Conservation (phyloP, 1,140 invertebrate genomes). For the fruit fly (Drosophila melanogaster) region DNA sequence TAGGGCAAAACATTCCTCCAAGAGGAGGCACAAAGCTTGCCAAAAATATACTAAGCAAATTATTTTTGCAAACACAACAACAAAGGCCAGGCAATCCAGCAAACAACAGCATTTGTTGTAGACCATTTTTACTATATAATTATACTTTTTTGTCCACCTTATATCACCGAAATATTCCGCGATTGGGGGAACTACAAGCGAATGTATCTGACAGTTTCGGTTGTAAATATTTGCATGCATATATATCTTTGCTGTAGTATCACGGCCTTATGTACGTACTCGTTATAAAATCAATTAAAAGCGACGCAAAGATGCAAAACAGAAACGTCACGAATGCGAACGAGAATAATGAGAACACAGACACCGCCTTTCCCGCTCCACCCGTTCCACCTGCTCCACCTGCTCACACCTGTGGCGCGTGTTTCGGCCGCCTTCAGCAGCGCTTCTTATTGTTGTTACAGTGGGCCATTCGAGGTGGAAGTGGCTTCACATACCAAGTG, state of each 20-base stretch:
- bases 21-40: conserved; percentile 22
- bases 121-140: conserved; percentile 25
- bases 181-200: conserved; percentile 5
- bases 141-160: conserved; percentile 6
- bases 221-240: conserved; percentile 14
- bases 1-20: conserved; percentile 23
- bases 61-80: conserved; percentile 39
- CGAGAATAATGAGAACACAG: conserved; percentile 52
- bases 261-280: conserved; percentile 24
- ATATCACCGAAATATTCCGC: conserved; percentile 1
- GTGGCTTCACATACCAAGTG: conserved; percentile 30
- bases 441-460: conserved; percentile 16
- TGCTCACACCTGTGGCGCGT: conserved; percentile 64
- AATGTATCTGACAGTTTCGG: neutral
- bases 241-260: conserved; percentile 28
- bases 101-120: conserved; percentile 17
- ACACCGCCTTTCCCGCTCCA: conserved; percentile 1
- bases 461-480: conserved; percentile 2
- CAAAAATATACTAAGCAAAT: conserved; percentile 37
- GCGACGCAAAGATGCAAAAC: conserved; percentile 42
- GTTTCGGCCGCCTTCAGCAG: conserved; percentile 40
- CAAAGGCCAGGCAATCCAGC: conserved; percentile 19
- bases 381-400: conserved; percentile 20
- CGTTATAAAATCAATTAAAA: conserved; percentile 56
- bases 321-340: conserved; percentile 31